Percentiles rank a stretch among this genome's conserved stretches.
These are phyloP conservation scores for Palythoa grandiflora DNA, from an alignment of 92 coral and sea anemone genomes.

Conservation along the genomic window DNA sequence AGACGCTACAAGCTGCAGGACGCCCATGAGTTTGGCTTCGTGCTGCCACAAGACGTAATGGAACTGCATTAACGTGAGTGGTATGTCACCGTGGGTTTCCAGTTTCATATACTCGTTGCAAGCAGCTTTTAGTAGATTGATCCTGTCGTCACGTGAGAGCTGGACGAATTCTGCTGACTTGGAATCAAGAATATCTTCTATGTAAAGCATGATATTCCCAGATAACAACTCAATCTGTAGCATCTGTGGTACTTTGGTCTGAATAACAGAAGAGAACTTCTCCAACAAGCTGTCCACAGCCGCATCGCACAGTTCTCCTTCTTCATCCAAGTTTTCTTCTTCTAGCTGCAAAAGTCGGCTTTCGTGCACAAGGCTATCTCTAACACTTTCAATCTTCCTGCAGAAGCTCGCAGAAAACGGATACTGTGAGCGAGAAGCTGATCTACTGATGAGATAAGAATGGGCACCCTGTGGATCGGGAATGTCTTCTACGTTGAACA, in stretches of 20 bases:
- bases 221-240: constrained; percentile 33
- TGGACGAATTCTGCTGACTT: constrained; percentile 47
- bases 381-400: constrained; percentile 47
- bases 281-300: not conserved
- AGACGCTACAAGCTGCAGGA: constrained; percentile 55
- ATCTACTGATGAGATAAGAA: constrained; percentile 48
- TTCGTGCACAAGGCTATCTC: constrained; percentile 33
- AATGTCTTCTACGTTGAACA: constrained; percentile 59
- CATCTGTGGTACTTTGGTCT: constrained; percentile 37
- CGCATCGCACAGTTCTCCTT: constrained; percentile 12
- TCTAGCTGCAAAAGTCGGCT: constrained; percentile 12
- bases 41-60: constrained; percentile 61
- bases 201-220: constrained; percentile 43
- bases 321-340: constrained; percentile 24
- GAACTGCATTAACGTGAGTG: constrained; percentile 38
- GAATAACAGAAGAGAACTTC: not conserved
- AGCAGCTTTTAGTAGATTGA: constrained; percentile 59
- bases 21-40: constrained; percentile 38
- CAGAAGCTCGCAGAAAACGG: constrained; percentile 44
- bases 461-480: constrained; percentile 69
- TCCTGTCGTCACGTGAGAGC: constrained; percentile 46
- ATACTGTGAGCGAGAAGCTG: constrained; percentile 15
- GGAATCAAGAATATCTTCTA: constrained; percentile 62
- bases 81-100: constrained; percentile 13
- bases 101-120: constrained; percentile 50